A percentile compares a stretch with the other conserved stretches of the same genome.
Evolutionary conservation across 2,113 vertebrate genomes (phyloP).

Genomic region (Noturus placidus): DNA sequence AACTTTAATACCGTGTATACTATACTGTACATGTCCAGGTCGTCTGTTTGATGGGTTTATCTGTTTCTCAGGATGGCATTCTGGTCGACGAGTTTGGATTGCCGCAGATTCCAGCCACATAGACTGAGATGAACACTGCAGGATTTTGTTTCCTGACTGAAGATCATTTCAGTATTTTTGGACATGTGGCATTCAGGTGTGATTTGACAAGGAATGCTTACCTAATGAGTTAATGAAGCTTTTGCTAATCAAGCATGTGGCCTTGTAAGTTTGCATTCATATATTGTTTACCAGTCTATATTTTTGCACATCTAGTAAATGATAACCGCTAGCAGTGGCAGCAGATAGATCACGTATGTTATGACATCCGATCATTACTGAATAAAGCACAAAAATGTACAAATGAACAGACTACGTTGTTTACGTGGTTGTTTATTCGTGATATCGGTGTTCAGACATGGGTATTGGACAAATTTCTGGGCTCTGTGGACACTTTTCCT

Average conservation of each 20-base stretch:
- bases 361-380: neutral
- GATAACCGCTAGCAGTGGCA: neutral
- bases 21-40: neutral
- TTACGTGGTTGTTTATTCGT: neutral
- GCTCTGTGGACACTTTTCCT: neutral
- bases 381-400: conserved; percentile 22
- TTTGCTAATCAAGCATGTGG: conserved; percentile 60
- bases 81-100: conserved; percentile 96
- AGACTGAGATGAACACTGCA: conserved; percentile 57
- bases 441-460: neutral
- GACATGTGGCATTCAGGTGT: conserved; percentile 58
- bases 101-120: conserved; percentile 95
- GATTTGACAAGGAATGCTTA: conserved; percentile 56
- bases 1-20: neutral
- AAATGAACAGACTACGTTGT: neutral
- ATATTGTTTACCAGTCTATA: neutral
- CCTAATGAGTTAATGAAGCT: conserved; percentile 42
- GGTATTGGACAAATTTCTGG: neutral
- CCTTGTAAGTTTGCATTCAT: conserved; percentile 50
- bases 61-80: conserved; percentile 84
- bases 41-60: neutral
- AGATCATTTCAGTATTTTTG: conserved; percentile 68
- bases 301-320: neutral
- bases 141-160: conserved; percentile 58
- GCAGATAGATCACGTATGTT: neutral